Base-by-base conservation (phyloP, 2,797 vertebrate genomes). In the Brachyalestes nurse region DNA sequence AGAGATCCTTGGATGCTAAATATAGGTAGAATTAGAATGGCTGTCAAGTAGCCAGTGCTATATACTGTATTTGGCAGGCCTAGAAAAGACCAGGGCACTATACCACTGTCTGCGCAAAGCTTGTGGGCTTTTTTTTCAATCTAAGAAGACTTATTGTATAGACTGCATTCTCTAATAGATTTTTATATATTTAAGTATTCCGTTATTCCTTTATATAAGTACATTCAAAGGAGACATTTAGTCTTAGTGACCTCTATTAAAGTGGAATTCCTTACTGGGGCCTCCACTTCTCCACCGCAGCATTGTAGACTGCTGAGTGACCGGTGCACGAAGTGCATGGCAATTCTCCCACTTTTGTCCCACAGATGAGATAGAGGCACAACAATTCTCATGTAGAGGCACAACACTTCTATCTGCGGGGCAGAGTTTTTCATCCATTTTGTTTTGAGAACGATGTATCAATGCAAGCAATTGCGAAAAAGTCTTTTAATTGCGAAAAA, bases 11-110 rank as follows among this genome's bases (percentile, higher is more conserved):
- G 69, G 69, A 53, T 66, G 88, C 83, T 90, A 89, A 90, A 89
- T 90, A 91, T 90, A 92, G 86, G 55, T 38, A 34, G 2, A 71
- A 73, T 53, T 65, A 75, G 72, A 78, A 78, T 82, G 77, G 64
- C 57, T 55, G 67, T 79, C 72, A 58, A 80, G 80, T 73, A 82
- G 42, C 78, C 75, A 77, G 57, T 16, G 25, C 6, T 28, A 72
- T 64, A 83, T 80, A 75, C 72, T 60, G 80, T 81, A 83, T 40
- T 38, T 8, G 25, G 12, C 5, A 64, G 82, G 85, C 86, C 84
- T 86, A 77, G 77, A 71, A 51, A 71, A 78, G 80, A 71, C 58
- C 66, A 72, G 58, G 84, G 64, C 16, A 12, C 10, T 34, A 40
- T 42, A 2, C 0, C 40, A 12, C 25, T 77, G 34, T 13, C 9